These are phyloP conservation scores for Atrichornis clamosus DNA, from an alignment of 2,113 vertebrate genomes.

Conservation along the genomic window DNA sequence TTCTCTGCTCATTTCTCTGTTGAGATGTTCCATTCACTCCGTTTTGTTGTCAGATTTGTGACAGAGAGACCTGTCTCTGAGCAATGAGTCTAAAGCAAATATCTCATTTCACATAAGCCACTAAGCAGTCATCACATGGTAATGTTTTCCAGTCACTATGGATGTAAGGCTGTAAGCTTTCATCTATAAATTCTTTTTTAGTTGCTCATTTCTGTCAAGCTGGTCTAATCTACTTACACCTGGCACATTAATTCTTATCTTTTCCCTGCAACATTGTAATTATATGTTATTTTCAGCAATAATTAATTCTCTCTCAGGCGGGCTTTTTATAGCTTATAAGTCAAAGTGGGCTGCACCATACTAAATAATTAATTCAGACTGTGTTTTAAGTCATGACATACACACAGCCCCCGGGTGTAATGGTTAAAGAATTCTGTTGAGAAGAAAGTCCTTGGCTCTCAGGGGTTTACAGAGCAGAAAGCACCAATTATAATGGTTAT, in stretches of 20 bases:
- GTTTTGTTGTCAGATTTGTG: slow-evolving; percentile 55
- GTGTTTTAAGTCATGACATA: slow-evolving; percentile 68
- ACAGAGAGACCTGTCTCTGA: slow-evolving; percentile 44
- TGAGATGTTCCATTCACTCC: slow-evolving; percentile 24
- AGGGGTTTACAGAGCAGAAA: slow-evolving; percentile 29
- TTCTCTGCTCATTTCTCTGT: not conserved
- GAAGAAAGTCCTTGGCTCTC: slow-evolving; percentile 41
- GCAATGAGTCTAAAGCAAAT: slow-evolving; percentile 45
- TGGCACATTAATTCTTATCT: slow-evolving; percentile 76
- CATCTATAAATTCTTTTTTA: slow-evolving; percentile 68
- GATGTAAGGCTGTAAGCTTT: slow-evolving; percentile 59
- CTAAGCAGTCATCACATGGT: slow-evolving; percentile 43
- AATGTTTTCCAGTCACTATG: slow-evolving; percentile 42
- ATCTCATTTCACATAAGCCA: slow-evolving; percentile 61
- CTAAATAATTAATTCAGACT: slow-evolving; percentile 71
- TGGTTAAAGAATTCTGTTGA: slow-evolving; percentile 44
- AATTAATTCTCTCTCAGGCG: slow-evolving; percentile 68
- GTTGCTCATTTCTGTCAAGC: slow-evolving; percentile 69
- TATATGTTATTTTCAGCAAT: slow-evolving; percentile 75
- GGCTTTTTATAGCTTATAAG: slow-evolving; percentile 72
- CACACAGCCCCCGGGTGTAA: slow-evolving; percentile 21
- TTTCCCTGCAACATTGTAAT: slow-evolving; percentile 73
- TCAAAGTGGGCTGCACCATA: slow-evolving; percentile 67
- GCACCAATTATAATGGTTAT: not conserved
- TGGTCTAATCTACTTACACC: slow-evolving; percentile 74